Evolutionary conservation across 2,888 invertebrate species (phyloP), one percentile per base, ranked within the genome.

Genomic region (Nebria brevicollis): DNA sequence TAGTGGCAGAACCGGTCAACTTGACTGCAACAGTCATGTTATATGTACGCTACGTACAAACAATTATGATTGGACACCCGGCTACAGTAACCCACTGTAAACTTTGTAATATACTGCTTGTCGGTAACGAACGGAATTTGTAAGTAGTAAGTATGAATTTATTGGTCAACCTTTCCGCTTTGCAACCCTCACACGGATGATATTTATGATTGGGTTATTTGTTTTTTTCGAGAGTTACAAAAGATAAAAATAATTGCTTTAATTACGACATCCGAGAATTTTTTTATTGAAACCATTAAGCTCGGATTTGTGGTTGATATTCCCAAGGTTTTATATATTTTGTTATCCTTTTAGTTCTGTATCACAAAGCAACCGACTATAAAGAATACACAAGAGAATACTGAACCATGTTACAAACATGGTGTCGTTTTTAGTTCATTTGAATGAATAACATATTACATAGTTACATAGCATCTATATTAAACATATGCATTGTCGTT

Each of bases 51-150:
- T 54, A 54, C 54, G 54, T 54, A 54, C 54, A 11, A 54, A 54
- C 54, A 54, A 54, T 54, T 20, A 13, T 54, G 54, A 54, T 54
- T 54, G 54, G 54, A 13, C 13, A 54, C 54, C 54, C 54, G 54
- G 54, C 54, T 13, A 54, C 54, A 54, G 54, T 54, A 54, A 54
- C 54, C 54, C 54, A 54, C 54, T 54, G 54, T 7, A 54, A 54
- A 54, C 54, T 54, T 54, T 54, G 54, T 54, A 54, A 54, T 54
- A 54, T 54, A 54, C 54, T 54, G 54, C 54, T 54, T 54, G 54
- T 54, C 54, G 54, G 54, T 54, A 54, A 54, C 54, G 54, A 54
- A 54, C 54, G 54, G 54, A 54, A 54, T 54, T 54, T 54, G 54
- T 54, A 54, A 54, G 54, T 54, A 54, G 54, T 54, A 11, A 54